Evolutionary conservation across 2,113 vertebrate species (phyloP), one percentile per base, ranked within the genome.

Genomic region (Takifugu flavidus): DNA sequence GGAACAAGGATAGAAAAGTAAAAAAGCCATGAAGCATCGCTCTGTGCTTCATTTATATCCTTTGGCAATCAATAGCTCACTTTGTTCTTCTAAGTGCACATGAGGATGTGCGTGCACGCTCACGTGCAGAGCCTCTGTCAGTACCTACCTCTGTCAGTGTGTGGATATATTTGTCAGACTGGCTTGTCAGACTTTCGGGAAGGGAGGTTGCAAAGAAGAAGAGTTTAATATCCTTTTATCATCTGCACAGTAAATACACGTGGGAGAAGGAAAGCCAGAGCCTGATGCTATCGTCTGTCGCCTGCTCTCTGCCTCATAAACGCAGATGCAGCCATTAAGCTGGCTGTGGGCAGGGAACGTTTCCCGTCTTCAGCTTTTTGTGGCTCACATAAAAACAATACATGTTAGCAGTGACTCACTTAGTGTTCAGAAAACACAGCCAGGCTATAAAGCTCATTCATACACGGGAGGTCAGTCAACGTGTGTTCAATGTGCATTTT

Each of bases 221-320:
- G 56, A 53, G 60, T 89, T 89, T 91, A 89, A 91, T 90, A 89
- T 86, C 80, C 75, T 59, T 84, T 88, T 83, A 84, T 88, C 77
- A 49, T 82, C 72, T 59, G 28, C 58, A 71, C 77, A 82, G 76
- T 77, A 83, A 67, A 70, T 83, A 83, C 58, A 61, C 62, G 73
- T 66, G 65, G 66, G 75, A 51, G 56, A 59, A 45, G 44, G 78
- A 75, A 63, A 68, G 82, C 89, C 84, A 83, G 70, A 45, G 53
- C 49, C 72, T 67, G 82, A 85, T 82, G 58, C 66, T 84, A 87
- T 89, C 77, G 54, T 74, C 72, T 66, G 74, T 73, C 73, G 61
- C 56, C 11, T 39, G 10, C 59, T 45, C 50, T 27, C 49, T 25
- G 20, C 25, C 10, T 51, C 52, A n/a, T 13, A 45, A 25, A 50